Conservation (phyloP, 2,888 invertebrate species). For the Allophyes oxyacanthae region DNA sequence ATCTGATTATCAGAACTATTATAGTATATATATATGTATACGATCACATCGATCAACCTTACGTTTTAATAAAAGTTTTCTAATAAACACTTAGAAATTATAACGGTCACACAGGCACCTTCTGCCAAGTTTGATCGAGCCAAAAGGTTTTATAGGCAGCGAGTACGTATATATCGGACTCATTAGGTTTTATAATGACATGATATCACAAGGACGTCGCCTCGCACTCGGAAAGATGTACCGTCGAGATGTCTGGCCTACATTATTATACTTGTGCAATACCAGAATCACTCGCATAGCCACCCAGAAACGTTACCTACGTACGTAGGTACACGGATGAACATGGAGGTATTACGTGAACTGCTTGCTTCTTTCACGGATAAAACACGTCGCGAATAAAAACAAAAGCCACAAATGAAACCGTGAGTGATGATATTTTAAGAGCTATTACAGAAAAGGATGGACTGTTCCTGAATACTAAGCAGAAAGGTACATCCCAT, state of each 20-base stretch:
- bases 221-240: slow-evolving; percentile 59
- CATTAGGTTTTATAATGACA: slow-evolving; percentile 64
- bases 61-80: background rate
- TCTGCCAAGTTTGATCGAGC: slow-evolving; percentile 14
- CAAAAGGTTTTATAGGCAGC: slow-evolving; percentile 21
- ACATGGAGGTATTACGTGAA: slow-evolving; percentile 37
- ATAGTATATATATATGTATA: too few relatives aligned
- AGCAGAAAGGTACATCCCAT: slow-evolving; percentile 28
- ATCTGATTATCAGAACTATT: too few relatives aligned
- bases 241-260: slow-evolving; percentile 66
- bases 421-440: slow-evolving; percentile 43
- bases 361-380: slow-evolving; percentile 22
- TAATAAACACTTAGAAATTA: slow-evolving; percentile 11
- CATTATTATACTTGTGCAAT: slow-evolving; percentile 65
- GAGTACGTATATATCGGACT: slow-evolving; percentile 32
- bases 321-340: slow-evolving; percentile 24
- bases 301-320: slow-evolving; percentile 33
- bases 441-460: slow-evolving; percentile 38
- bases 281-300: slow-evolving; percentile 42
- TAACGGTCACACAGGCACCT: slow-evolving; percentile 9
- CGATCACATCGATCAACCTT: background rate
- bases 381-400: slow-evolving; percentile 31
- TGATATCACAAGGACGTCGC: slow-evolving; percentile 48
- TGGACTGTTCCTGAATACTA: slow-evolving; percentile 31
- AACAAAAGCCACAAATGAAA: slow-evolving; percentile 34